Conservation (phyloP, 2,113 vertebrate genomes). For the Sebastes schlegelii region DNA sequence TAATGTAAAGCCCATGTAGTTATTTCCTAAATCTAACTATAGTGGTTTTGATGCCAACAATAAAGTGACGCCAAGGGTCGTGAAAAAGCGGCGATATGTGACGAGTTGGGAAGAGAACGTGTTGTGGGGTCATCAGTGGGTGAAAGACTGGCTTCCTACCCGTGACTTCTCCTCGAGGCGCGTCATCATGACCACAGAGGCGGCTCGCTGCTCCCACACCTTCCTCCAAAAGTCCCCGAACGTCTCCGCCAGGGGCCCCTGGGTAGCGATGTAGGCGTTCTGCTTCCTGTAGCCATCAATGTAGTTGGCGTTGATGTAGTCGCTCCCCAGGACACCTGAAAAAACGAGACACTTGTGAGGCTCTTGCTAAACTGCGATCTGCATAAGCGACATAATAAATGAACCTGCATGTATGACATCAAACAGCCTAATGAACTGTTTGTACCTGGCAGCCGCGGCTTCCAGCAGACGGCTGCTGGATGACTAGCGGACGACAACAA, state of each 20-base stretch:
- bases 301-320: conserved; percentile 99
- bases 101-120: no score
- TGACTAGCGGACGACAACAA: conserved; percentile 59
- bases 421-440: conserved; percentile 48
- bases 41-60: no score
- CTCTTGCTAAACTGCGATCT: conserved; percentile 53
- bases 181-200: conserved; percentile 99
- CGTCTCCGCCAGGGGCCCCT: conserved; percentile 94
- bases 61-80: no score
- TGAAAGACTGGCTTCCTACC: conserved; percentile 78
- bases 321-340: conserved; percentile 93
- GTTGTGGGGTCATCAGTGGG: conserved; percentile 10
- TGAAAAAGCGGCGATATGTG: no score
- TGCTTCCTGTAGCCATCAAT: conserved; percentile 98
- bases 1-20: no score
- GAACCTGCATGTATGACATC: conserved; percentile 56
- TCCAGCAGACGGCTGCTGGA: conserved; percentile 49
- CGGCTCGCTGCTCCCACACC: conserved; percentile 98
- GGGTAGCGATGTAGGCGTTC: conserved; percentile 98
- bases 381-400: conserved; percentile 51
- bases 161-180: conserved; percentile 95
- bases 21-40: no score
- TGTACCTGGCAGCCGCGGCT: conserved; percentile 35
- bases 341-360: conserved; percentile 39
- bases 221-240: conserved; percentile 99